Percentiles rank a stretch among this genome's conserved stretches.
phyloP scores from a whole-genome alignment of 1,140 invertebrate species.

The Micrasema longulum region DNA sequence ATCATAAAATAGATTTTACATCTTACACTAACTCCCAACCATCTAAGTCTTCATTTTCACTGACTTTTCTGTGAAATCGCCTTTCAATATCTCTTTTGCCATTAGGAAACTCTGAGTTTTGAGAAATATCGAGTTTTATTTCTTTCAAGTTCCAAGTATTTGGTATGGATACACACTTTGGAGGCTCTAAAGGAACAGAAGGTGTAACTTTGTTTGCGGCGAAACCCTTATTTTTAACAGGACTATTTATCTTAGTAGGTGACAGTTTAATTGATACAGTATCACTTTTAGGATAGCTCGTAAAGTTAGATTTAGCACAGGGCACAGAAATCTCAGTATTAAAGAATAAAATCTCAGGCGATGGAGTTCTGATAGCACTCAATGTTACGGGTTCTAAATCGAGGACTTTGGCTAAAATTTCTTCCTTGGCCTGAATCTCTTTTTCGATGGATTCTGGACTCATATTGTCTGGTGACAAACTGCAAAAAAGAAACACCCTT shows the following conservation, averaged over 20 bases:
- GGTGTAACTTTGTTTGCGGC: constrained; percentile 8
- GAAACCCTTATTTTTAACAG: constrained; percentile 6
- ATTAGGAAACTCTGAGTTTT: not conserved
- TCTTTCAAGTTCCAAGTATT: constrained; percentile 53
- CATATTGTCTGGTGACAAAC: constrained; percentile 30
- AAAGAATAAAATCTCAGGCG: constrained; percentile 16
- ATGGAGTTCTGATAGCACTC: constrained; percentile 37
- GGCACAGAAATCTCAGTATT: constrained; percentile 1
- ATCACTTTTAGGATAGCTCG: no score
- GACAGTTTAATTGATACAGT: not conserved
- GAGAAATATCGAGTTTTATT: constrained; percentile 46
- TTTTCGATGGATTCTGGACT: constrained; percentile 52
- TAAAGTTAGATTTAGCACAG: not conserved
- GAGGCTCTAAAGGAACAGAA: constrained; percentile 7
- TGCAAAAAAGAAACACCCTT: constrained; percentile 13
- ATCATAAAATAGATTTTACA: no score
- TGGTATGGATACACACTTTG: constrained; percentile 48
- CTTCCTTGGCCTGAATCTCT: constrained; percentile 66
- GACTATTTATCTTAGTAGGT: constrained; percentile 1
- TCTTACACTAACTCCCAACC: constrained; percentile 33
- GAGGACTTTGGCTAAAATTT: constrained; percentile 65
- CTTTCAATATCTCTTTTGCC: not conserved
- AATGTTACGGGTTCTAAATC: constrained; percentile 65
- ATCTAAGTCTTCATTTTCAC: constrained; percentile 28
- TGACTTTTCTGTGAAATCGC: constrained; percentile 10